phyloP scores from a whole-genome alignment of 2,888 invertebrate genomes.

The Zhuqinia jingwanae region DNA sequence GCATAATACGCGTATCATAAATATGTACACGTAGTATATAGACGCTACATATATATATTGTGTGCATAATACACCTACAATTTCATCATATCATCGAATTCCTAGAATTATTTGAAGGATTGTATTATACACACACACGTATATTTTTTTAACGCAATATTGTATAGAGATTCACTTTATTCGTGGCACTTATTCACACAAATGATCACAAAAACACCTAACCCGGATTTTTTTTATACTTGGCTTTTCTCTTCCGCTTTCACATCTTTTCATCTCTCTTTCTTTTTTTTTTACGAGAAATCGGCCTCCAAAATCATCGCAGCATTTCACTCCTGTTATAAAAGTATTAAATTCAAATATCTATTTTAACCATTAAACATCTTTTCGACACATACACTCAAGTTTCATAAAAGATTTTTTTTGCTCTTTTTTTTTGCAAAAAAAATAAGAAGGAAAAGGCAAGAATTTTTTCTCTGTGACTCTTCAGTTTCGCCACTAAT shows the following conservation, averaged over 20 bases:
- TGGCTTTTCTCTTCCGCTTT: constrained; percentile 40
- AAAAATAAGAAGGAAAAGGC: no score
- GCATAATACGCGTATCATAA: constrained; percentile 2
- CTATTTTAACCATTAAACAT: not conserved
- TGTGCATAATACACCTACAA: no score
- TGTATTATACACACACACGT: not conserved
- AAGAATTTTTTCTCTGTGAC: not conserved
- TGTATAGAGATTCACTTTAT: constrained; percentile 9
- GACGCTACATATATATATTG: no score
- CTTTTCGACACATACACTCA: constrained; percentile 11
- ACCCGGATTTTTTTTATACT: constrained; percentile 34
- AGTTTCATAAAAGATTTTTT: not conserved
- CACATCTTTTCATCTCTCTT: not conserved
- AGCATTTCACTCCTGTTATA: not conserved
- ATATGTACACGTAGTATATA: no score
- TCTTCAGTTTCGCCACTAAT: not conserved
- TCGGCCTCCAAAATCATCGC: not conserved
- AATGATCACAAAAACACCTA: constrained; percentile 63
- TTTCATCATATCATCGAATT: constrained; percentile 18
- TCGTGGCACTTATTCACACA: constrained; percentile 61
- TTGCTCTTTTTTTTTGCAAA: constrained; percentile 1
- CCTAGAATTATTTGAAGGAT: no score
- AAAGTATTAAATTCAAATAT: not conserved
- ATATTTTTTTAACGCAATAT: constrained; percentile 36
- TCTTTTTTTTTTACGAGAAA: not conserved